phyloP scores from a whole-genome alignment of 2,888 invertebrate species.

The Temnothorax unifasciatus region DNA sequence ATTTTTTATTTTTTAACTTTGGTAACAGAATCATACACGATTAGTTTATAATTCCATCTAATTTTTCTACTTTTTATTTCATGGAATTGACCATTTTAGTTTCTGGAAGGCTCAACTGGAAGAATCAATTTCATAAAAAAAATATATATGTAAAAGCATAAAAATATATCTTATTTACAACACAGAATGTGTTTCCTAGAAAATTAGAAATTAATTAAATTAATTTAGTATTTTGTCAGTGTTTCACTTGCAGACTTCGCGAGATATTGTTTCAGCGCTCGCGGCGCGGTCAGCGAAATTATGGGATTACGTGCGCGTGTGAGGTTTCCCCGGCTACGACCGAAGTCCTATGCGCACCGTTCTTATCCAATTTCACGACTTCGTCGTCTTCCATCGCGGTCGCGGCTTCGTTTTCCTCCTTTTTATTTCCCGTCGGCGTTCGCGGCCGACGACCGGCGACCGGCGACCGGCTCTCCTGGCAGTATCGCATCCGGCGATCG shows the following conservation, averaged over 20 bases:
- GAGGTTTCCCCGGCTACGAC: constrained; percentile 75
- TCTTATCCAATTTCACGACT: constrained; percentile 80
- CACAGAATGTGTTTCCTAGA: background rate
- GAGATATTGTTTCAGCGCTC: constrained; percentile 30
- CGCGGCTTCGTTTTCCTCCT: constrained; percentile 40
- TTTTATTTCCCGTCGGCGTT: constrained; percentile 41
- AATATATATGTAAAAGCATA: background rate
- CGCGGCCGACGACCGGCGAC: background rate
- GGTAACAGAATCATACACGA: background rate
- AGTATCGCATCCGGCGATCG: constrained; percentile 21
- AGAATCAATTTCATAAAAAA: background rate
- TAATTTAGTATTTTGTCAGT: background rate
- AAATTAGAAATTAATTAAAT: background rate
- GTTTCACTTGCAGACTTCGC: background rate
- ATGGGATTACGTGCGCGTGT: constrained; percentile 73
- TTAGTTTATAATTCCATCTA: background rate
- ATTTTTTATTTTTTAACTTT: background rate
- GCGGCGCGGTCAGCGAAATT: constrained; percentile 67
- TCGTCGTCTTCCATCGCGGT: constrained; percentile 66
- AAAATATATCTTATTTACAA: background rate
- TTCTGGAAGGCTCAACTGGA: background rate
- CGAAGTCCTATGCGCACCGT: constrained; percentile 78
- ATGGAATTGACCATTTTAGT: background rate
- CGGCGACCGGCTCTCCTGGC: constrained; percentile 19
- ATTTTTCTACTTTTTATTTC: background rate